Conservation (phyloP, 2,888 invertebrate species). For the Cepaea hortensis region DNA sequence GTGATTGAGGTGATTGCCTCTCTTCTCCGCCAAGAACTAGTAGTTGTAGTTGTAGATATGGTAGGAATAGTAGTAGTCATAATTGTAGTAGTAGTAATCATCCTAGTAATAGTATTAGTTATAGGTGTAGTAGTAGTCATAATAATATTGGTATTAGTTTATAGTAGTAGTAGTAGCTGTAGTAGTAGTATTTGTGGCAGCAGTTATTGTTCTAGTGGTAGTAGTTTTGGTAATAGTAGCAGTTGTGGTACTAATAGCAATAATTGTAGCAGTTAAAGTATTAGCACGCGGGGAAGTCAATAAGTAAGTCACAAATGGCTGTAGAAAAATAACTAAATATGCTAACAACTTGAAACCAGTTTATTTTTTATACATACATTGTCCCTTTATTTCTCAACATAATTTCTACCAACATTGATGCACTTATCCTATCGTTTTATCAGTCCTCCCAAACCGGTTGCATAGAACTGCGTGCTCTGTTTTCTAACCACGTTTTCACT, state of each 20-base stretch:
- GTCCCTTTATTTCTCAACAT: too few relatives aligned
- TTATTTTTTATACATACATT: too few relatives aligned
- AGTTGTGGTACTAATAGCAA: conserved; percentile 1
- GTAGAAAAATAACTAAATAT: too few relatives aligned
- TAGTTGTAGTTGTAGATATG: background rate
- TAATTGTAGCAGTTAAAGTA: conserved; percentile 4
- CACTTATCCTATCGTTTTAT: too few relatives aligned
- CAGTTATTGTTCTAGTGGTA: background rate
- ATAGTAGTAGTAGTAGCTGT: background rate
- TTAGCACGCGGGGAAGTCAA: background rate
- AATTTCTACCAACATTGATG: too few relatives aligned
- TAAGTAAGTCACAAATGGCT: too few relatives aligned
- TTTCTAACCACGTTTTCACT: too few relatives aligned
- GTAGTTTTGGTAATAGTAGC: background rate
- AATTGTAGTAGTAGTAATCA: background rate
- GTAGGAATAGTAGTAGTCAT: background rate
- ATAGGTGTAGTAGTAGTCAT: background rate
- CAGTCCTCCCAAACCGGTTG: too few relatives aligned
- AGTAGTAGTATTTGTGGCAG: background rate
- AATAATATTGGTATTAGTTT: background rate
- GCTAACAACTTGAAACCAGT: too few relatives aligned
- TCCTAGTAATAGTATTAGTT: background rate
- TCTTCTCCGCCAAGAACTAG: background rate
- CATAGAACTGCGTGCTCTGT: too few relatives aligned
- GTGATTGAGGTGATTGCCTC: too few relatives aligned